These are phyloP conservation scores for Phragmatobia fuliginosa DNA, from an alignment of 2,888 invertebrate species.

Conservation along the genomic window DNA sequence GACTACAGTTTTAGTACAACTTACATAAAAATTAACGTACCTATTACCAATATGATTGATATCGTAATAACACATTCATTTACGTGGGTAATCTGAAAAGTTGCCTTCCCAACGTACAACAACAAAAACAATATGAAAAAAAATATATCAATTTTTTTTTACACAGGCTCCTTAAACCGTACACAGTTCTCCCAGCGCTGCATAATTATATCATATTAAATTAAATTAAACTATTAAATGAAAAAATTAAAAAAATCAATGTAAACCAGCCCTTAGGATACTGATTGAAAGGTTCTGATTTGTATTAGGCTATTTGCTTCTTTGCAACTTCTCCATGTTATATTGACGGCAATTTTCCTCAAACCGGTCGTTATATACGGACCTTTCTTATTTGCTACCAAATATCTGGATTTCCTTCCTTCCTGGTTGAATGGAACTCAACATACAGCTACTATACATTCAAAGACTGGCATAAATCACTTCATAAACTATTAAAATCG, in stretches of 20 bases:
- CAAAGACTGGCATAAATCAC: background rate
- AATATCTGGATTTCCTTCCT: constrained; percentile 18
- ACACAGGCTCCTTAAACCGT: too few species aligned
- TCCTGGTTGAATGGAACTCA: constrained; percentile 8
- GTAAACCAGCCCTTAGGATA: constrained; percentile 5
- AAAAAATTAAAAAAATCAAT: background rate
- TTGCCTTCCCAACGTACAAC: too few species aligned
- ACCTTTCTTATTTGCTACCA: constrained; percentile 17
- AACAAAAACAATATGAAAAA: too few species aligned
- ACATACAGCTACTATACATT: background rate
- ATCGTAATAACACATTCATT: too few species aligned
- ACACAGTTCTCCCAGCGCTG: too few species aligned
- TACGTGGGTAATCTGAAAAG: too few species aligned
- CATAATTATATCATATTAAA: too few species aligned
- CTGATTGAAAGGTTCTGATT: constrained; percentile 25
- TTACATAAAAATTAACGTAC: too few species aligned
- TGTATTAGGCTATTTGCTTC: constrained; percentile 25
- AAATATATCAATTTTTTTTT: too few species aligned
- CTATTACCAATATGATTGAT: too few species aligned
- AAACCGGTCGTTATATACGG: background rate
- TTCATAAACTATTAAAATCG: background rate
- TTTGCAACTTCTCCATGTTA: constrained; percentile 18
- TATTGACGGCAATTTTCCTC: constrained; percentile 11
- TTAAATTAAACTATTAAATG: too few species aligned
- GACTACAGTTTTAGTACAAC: too few species aligned